Evolutionary conservation across 1,140 invertebrate genomes (phyloP), one percentile per base, ranked within the genome.

Genomic region (Bombus pyrosoma): DNA sequence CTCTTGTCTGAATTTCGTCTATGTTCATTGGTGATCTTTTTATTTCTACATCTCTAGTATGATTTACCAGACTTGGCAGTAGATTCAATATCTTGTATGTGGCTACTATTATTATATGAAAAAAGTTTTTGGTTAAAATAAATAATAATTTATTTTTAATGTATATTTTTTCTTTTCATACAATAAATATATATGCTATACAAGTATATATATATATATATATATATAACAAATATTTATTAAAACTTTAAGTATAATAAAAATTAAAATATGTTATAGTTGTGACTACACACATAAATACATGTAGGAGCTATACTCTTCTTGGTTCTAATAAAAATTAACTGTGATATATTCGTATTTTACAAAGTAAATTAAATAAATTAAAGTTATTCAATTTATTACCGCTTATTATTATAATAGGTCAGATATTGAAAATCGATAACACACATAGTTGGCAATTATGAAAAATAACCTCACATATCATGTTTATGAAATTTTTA

Each of bases 381-480:
- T 8, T 43, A 18, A 43, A 41, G 10, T n/a, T n/a, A 43, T 18
- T 22, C 18, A 22, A 53, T 72, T 34, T 34, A 34, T n/a, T 47
- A 25, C 1, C 9, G 18, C 25, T 34, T 76, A 32, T 37, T 22
- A n/a, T n/a, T 59, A 57, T 57, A 75, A 10, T 25, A 15, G 34
- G 12, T 53, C 13, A 57, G 1, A 64, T 12, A 41, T 66, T 15
- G 5, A 28, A 25, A 6, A 68, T 53, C 47, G 47, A 22, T 22
- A 53, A 53, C 18, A 53, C 18, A 22, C 18, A 53, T 53, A 8
- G 1, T 73, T 43, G 28, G 1, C 2, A 25, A 74, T 47, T 37
- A 43, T 8, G 1, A 28, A 74, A 64, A 12, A 47, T 82, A 82
- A 82, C 80, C 80, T 82, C 22, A 74, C 34, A 59, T 47, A 25